phyloP scores from a whole-genome alignment of 2,888 invertebrate species.

The Theodoxus fluviatilis region DNA sequence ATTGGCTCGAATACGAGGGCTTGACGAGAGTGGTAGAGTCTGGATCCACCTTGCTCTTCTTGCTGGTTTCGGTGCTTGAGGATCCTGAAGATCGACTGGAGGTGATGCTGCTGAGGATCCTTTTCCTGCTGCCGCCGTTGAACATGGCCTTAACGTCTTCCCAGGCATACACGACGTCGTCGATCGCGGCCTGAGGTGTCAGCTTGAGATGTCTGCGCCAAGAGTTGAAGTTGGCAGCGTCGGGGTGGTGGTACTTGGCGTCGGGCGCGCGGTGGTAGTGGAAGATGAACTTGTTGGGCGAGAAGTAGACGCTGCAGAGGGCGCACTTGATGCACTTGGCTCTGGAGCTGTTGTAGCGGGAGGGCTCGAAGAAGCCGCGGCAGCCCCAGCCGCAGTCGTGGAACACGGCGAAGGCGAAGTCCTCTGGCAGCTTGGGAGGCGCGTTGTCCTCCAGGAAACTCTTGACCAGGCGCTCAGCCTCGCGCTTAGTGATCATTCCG shows the following conservation, averaged over 20 bases:
- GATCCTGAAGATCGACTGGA: slow-evolving; percentile 10
- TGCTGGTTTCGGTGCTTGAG: background rate
- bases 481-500: slow-evolving; percentile 83
- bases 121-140: slow-evolving; percentile 91
- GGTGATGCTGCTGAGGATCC: slow-evolving; percentile 62
- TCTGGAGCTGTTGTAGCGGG: slow-evolving; percentile 75
- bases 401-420: slow-evolving; percentile 90
- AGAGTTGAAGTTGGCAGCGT: slow-evolving; percentile 97
- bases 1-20: slow-evolving; percentile 36
- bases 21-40: slow-evolving; percentile 34
- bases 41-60: slow-evolving; percentile 25
- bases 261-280: slow-evolving; percentile 81
- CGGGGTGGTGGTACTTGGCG: slow-evolving; percentile 84
- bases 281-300: slow-evolving; percentile 98
- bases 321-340: slow-evolving; percentile 97
- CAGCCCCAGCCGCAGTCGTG: slow-evolving; percentile 98
- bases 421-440: slow-evolving; percentile 80
- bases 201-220: slow-evolving; percentile 96
- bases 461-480: slow-evolving; percentile 94
- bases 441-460: slow-evolving; percentile 81
- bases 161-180: slow-evolving; percentile 76
- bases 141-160: slow-evolving; percentile 99
- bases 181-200: slow-evolving; percentile 68
- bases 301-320: slow-evolving; percentile 93
- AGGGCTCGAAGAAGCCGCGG: slow-evolving; percentile 70